Evolutionary conservation across 92 coral and sea anemone genomes (phyloP).

Genomic region (Epizoanthus stellaris): DNA sequence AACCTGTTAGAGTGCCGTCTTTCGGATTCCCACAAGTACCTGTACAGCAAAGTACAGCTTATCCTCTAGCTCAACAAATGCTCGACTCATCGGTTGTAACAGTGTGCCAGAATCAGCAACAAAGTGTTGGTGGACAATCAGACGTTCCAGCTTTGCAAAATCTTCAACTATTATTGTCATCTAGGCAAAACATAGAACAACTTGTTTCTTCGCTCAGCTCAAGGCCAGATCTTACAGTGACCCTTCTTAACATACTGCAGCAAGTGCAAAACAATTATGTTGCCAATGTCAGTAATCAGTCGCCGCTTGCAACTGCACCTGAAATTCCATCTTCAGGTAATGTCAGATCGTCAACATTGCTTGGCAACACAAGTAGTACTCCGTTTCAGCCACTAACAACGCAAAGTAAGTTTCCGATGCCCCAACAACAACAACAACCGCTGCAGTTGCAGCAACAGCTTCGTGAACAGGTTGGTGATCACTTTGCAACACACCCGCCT

Average conservation of each 20-base stretch:
- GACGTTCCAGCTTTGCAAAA: slow-evolving; percentile 27
- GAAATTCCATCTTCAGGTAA: background rate
- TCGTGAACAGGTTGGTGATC: background rate
- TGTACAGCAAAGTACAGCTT: slow-evolving; percentile 5
- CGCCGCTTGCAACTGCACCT: background rate
- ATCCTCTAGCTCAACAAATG: background rate
- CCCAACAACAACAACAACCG: slow-evolving; percentile 18
- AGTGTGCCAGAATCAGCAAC: slow-evolving; percentile 17
- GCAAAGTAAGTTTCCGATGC: slow-evolving; percentile 11
- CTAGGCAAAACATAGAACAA: slow-evolving; percentile 29
- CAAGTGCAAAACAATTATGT: background rate
- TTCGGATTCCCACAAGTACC: background rate
- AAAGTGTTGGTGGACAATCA: background rate
- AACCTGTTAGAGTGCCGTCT: background rate
- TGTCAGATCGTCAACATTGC: no score
- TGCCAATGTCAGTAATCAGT: background rate
- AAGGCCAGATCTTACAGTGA: slow-evolving; percentile 25
- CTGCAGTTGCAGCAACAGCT: slow-evolving; percentile 37
- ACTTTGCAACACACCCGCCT: slow-evolving; percentile 12
- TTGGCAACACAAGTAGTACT: background rate
- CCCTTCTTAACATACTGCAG: slow-evolving; percentile 27
- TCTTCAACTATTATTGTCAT: slow-evolving; percentile 17
- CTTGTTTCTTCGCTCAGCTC: slow-evolving; percentile 33
- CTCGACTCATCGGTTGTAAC: background rate
- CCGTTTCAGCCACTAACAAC: background rate